Evolutionary conservation across 1,140 invertebrate species (phyloP), one percentile per base, ranked within the genome.

Genomic region (Glomeris maerens): DNA sequence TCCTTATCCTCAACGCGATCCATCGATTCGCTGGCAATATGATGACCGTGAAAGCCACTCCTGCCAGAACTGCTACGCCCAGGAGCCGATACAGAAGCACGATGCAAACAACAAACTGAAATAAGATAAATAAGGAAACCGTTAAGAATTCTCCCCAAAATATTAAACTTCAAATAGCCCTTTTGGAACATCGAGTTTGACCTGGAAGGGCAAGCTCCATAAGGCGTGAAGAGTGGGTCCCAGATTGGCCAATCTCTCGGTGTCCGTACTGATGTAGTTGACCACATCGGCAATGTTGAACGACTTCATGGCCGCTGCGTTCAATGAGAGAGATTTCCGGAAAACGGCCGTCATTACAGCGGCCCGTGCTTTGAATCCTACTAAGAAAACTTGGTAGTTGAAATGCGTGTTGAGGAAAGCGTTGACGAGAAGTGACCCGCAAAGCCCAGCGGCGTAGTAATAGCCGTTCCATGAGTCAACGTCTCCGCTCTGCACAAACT

Each of bases 251-350:
- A 98, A 88, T 57, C 93, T 75, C 61, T 95, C 90, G 0, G 83
- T 83, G 66, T 98, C 95, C 1, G 88, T 93, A 27, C 88, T 95
- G 82, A 98, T 94, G 58, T 92, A 89, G 69, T 98, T 98, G 0
- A 95, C 78, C 25, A 98, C 83, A 72, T 96, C 84, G 1, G 90
- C 89, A 54, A 79, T 73, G 48, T 76, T 80, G 64, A 82, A 87
- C 41, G 51, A 26, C 14, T 61, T 55, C 36, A 62, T 60, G 27
- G 38, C 38, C 26, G 38, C 49, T n/a, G 51, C 20, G 21, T 45
- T 52, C 10, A 40, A 63, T 67, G 2, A 79, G 2, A 92, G 63
- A 2, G 83, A 80, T 69, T 97, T 97, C 47, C 78, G 73, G 59
- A 96, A 93, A 42, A 98, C 78, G 3, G 81, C 76, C 10, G 83